Percentiles rank a stretch among this genome's conserved stretches.
phyloP scores from a whole-genome alignment of 1,140 invertebrate species.

The Bilobella aurantiaca region DNA sequence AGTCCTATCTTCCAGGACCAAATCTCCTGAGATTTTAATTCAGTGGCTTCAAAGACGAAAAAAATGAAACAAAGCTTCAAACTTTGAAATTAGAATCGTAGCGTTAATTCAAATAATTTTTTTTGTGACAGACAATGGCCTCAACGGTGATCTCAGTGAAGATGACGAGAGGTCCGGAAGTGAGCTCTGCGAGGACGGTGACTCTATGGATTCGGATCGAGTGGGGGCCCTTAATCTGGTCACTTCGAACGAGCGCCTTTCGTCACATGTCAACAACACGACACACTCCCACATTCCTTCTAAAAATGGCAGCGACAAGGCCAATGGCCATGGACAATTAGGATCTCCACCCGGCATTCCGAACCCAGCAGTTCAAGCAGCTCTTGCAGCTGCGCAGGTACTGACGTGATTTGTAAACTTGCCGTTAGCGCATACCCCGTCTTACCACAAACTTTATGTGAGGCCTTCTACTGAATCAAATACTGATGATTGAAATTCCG shows the following conservation, averaged over 20 bases:
- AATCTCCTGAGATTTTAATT: too few species aligned
- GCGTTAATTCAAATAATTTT: too few species aligned
- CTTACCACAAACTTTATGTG: too few species aligned
- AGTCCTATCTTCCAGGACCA: too few species aligned
- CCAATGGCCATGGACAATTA: slow-evolving; percentile 36
- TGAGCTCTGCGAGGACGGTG: slow-evolving; percentile 44
- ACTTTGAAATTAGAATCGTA: too few species aligned
- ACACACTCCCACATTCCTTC: slow-evolving; percentile 41
- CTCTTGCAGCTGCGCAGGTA: slow-evolving; percentile 45
- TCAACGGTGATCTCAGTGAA: slow-evolving; percentile 47
- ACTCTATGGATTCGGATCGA: slow-evolving; percentile 48
- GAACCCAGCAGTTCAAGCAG: slow-evolving; percentile 43
- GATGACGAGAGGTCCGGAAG: slow-evolving; percentile 46
- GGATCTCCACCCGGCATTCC: slow-evolving; percentile 20
- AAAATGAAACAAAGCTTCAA: background rate
- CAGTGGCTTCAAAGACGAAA: too few species aligned
- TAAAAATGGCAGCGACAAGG: slow-evolving; percentile 43
- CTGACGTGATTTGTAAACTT: background rate
- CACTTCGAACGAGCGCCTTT: slow-evolving; percentile 27
- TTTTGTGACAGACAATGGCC: slow-evolving; percentile 43
- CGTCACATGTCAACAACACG: slow-evolving; percentile 27
- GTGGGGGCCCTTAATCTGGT: slow-evolving; percentile 48
- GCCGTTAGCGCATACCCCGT: too few species aligned
- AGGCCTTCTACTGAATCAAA: too few species aligned
- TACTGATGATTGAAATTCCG: too few species aligned